Evolutionary conservation across 2,797 vertebrate genomes (phyloP).

Genomic region (Knipowitschia caucasica): DNA sequence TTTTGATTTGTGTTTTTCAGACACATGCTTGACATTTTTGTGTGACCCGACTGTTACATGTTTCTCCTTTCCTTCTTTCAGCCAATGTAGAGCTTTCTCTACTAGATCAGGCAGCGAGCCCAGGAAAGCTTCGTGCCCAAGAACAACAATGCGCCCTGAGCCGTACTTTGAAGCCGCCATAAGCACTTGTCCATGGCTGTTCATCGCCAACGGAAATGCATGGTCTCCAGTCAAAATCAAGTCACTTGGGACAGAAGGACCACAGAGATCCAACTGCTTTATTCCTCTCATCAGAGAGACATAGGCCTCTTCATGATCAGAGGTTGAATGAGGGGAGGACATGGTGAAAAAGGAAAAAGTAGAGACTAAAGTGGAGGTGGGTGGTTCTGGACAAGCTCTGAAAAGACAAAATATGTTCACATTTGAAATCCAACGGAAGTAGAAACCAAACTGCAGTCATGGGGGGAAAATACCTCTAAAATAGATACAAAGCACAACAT

Average conservation of each 20-base stretch:
- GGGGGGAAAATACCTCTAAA: too few species aligned
- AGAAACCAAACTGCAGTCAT: too few species aligned
- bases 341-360: not conserved
- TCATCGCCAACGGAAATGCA: constrained; percentile 67
- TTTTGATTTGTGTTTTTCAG: constrained; percentile 67
- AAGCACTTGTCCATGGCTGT: constrained; percentile 71
- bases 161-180: constrained; percentile 81
- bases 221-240: constrained; percentile 4
- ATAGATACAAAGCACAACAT: too few species aligned
- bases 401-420: not conserved
- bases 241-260: not conserved
- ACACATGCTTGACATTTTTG: constrained; percentile 29
- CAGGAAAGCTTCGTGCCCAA: constrained; percentile 78
- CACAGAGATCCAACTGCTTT: constrained; percentile 1
- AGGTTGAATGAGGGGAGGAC: not conserved
- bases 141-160: constrained; percentile 74
- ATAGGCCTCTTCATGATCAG: not conserved
- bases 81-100: constrained; percentile 78
- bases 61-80: constrained; percentile 53
- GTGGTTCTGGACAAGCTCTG: not conserved
- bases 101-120: constrained; percentile 65
- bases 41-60: constrained; percentile 58
- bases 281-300: constrained; percentile 2
- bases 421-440: not conserved
- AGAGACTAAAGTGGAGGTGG: not conserved